Evolutionary conservation across 2,113 vertebrate genomes (phyloP), one percentile per base, ranked within the genome.

Genomic region (Saimiri boliviensis): DNA sequence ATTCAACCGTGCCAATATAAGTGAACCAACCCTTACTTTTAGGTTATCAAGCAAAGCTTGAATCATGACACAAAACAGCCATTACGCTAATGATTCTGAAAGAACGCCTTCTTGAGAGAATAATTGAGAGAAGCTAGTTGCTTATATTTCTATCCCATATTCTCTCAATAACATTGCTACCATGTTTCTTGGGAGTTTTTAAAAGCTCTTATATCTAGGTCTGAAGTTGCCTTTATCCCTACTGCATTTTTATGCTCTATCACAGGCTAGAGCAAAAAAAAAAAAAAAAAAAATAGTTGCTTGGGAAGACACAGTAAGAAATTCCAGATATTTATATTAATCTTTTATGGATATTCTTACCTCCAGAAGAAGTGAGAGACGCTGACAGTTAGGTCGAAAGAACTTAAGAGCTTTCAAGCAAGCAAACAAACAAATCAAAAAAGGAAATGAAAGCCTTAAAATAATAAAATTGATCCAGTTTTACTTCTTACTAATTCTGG

Each of bases 41-140:
- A 90, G 82, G 37, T 86, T 96, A 95, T 63, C 49, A 93, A 91
- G 89, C 40, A 94, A 94, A 95, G 20, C 21, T 77, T 42, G 47
- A 73, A 52, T 90, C 87, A 32, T 58, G 52, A 70, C 42, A 74
- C 5, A 71, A 6, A 56, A 13, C 73, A 32, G 86, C 11, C 1
- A 35, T 94, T 92, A 73, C 54, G 40, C 32, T 86, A 87, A 93
- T 89, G 88, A 91, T 86, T 86, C 90, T 42, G 42, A 77, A 96
- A 92, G 42, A 10, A 86, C 45, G 25, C 27, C 54, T 97, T 89
- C 77, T 92, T 96, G 47, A 94, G 71, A 91, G 71, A 85, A 60
- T 86, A 54, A 92, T 40, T 92, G 81, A 86, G 42, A 96, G 21
- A 7, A 73, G 25, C 40, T 71, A 35, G 42, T 10, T 82, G 60